Conservation (phyloP, 1,140 invertebrate species). For the Cherax destructor region DNA sequence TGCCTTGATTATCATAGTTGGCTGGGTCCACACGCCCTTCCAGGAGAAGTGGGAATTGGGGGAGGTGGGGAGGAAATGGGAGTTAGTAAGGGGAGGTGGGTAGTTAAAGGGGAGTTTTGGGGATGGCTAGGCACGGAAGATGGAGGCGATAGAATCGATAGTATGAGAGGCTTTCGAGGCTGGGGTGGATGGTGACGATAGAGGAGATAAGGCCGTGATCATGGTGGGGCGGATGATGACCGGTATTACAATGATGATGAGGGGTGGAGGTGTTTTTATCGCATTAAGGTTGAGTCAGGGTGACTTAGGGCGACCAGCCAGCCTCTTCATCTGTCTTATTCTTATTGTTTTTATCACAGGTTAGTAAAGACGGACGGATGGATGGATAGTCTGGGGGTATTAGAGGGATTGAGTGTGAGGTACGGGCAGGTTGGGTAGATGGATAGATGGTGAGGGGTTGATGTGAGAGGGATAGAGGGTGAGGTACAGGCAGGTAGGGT, state of each 20-base stretch:
- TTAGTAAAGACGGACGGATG: background rate
- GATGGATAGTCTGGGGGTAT: background rate
- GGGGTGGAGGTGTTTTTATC: slow-evolving; percentile 33
- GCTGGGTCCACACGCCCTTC: slow-evolving; percentile 67
- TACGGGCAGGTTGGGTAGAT: background rate
- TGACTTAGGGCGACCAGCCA: slow-evolving; percentile 18
- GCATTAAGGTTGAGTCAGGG: slow-evolving; percentile 1
- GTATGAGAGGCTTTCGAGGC: no score
- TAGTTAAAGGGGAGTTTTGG: background rate
- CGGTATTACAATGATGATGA: slow-evolving; percentile 37
- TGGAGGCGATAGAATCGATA: background rate
- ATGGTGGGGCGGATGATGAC: slow-evolving; percentile 16
- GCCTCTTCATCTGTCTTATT: background rate
- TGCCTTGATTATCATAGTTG: slow-evolving; percentile 69
- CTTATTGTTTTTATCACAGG: no score
- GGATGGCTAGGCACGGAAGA: background rate
- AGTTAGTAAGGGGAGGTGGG: background rate
- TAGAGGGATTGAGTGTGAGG: no score
- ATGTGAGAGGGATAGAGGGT: background rate
- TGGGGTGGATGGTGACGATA: slow-evolving; percentile 10
- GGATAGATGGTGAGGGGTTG: background rate
- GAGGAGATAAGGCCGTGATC: slow-evolving; percentile 38
- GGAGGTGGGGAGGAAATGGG: slow-evolving; percentile 6
- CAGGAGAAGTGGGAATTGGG: background rate
- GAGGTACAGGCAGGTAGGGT: background rate